A percentile compares a stretch with the other conserved stretches of the same genome.
Conservation (phyloP, 1,140 invertebrate genomes). For the Drosophila cardini region DNA sequence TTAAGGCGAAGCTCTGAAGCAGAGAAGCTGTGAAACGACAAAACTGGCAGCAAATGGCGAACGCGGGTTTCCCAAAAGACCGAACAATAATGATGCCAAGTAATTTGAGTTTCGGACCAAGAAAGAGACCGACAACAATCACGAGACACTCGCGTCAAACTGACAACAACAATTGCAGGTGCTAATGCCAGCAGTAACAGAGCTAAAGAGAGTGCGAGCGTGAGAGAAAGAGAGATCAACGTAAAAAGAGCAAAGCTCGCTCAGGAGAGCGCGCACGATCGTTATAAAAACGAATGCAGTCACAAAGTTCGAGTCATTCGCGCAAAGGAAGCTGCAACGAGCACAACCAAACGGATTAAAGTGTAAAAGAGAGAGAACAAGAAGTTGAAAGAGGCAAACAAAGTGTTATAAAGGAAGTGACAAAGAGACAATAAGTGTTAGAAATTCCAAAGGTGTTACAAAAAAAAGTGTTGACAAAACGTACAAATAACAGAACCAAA, state of each 20-base stretch:
- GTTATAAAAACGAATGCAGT: constrained; percentile 72
- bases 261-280: constrained; percentile 16
- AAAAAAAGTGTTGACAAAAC: constrained; percentile 20
- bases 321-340: constrained; percentile 72
- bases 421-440: constrained; percentile 9
- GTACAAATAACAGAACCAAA: constrained; percentile 32
- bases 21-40: constrained; percentile 36
- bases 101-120: constrained; percentile 51
- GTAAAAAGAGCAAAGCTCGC: not conserved
- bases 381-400: constrained; percentile 13
- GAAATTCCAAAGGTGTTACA: constrained; percentile 17
- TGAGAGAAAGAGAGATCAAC: constrained; percentile 15
- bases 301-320: constrained; percentile 68
- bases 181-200: constrained; percentile 4
- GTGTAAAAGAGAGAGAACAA: constrained; percentile 38
- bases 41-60: too few relatives aligned
- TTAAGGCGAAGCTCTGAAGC: constrained; percentile 14
- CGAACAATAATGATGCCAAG: constrained; percentile 34
- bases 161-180: constrained; percentile 49
- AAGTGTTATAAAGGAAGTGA: constrained; percentile 19
- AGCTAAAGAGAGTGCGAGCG: constrained; percentile 4
- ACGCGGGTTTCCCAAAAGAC: constrained; percentile 66
- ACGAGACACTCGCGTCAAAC: constrained; percentile 55
- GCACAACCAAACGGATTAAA: constrained; percentile 48
- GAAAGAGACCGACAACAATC: constrained; percentile 43